Percentiles rank a stretch among this genome's conserved stretches.
phyloP scores from a whole-genome alignment of 2,797 vertebrate genomes.

The Bovichtus variegatus region DNA sequence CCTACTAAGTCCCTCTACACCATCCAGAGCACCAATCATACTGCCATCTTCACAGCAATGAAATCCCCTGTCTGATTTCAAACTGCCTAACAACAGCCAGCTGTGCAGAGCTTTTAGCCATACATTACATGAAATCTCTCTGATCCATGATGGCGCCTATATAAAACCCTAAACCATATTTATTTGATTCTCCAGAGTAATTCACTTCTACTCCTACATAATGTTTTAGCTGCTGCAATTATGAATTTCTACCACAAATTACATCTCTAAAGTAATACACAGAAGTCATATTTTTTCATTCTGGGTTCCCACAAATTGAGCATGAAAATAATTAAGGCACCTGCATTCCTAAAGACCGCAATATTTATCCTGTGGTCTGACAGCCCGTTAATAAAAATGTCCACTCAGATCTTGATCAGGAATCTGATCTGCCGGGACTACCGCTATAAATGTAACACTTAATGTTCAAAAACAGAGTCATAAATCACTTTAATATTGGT shows the following conservation, averaged over 20 bases:
- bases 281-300: slow-evolving; percentile 65
- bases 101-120: slow-evolving; percentile 56
- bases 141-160: slow-evolving; percentile 49
- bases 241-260: slow-evolving; percentile 33
- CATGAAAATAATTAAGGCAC: slow-evolving; percentile 83
- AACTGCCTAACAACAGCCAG: slow-evolving; percentile 65
- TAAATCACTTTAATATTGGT: slow-evolving; percentile 84
- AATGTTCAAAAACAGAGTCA: slow-evolving; percentile 80
- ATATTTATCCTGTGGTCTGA: slow-evolving; percentile 78
- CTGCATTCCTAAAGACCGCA: slow-evolving; percentile 73
- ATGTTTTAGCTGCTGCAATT: slow-evolving; percentile 33
- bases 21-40: slow-evolving; percentile 52
- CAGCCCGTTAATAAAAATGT: slow-evolving; percentile 82
- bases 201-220: slow-evolving; percentile 20
- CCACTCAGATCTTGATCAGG: slow-evolving; percentile 74
- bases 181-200: slow-evolving; percentile 48
- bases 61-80: slow-evolving; percentile 50
- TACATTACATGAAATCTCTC: slow-evolving; percentile 49
- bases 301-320: slow-evolving; percentile 75
- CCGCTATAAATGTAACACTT: slow-evolving; percentile 80
- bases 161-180: slow-evolving; percentile 49
- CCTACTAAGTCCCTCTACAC: slow-evolving; percentile 53
- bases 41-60: slow-evolving; percentile 64
- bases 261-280: slow-evolving; percentile 49
- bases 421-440: slow-evolving; percentile 75